Percentiles rank a stretch among this genome's conserved stretches.
Conservation (phyloP, 2,113 vertebrate species). For the Semicossyphus pulcher region DNA sequence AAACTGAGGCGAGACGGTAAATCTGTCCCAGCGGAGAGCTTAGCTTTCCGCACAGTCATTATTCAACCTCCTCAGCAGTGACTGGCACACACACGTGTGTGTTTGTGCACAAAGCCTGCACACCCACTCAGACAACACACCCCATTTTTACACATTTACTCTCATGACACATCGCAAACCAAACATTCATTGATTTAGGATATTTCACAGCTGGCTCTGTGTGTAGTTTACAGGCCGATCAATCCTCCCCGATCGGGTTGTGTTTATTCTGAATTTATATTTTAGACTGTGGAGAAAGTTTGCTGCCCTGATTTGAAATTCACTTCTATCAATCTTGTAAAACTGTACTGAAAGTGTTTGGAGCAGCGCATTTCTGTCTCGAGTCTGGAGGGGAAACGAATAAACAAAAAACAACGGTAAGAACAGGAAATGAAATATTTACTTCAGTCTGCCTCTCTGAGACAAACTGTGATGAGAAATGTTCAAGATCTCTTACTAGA, state of each 20-base stretch:
- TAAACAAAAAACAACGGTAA: neutral
- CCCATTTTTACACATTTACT: conserved; percentile 25
- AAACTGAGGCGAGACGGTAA: conserved; percentile 45
- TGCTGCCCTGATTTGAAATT: conserved; percentile 8
- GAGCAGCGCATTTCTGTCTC: neutral
- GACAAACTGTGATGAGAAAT: neutral
- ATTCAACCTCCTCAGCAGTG: conserved; percentile 42
- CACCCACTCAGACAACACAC: conserved; percentile 7
- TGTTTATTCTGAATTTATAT: conserved; percentile 11
- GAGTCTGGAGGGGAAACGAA: neutral
- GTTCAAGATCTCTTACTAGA: neutral
- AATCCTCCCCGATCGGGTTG: conserved; percentile 5
- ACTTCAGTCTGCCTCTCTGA: neutral
- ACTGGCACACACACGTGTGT: conserved; percentile 33
- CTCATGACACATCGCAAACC: conserved; percentile 3
- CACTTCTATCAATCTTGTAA: conserved; percentile 1
- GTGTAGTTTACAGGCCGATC: conserved; percentile 6
- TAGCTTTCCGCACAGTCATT: conserved; percentile 44
- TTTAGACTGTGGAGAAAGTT: neutral
- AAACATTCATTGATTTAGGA: conserved; percentile 8
- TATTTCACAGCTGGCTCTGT: neutral
- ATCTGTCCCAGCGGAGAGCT: conserved; percentile 47
- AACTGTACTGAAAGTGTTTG: neutral
- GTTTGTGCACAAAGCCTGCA: conserved; percentile 3
- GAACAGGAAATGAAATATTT: neutral